A percentile compares a stretch with the other conserved stretches of the same genome.
phyloP scores from a whole-genome alignment of 92 coral and sea anemone species.

The Paragorgia papillata region DNA sequence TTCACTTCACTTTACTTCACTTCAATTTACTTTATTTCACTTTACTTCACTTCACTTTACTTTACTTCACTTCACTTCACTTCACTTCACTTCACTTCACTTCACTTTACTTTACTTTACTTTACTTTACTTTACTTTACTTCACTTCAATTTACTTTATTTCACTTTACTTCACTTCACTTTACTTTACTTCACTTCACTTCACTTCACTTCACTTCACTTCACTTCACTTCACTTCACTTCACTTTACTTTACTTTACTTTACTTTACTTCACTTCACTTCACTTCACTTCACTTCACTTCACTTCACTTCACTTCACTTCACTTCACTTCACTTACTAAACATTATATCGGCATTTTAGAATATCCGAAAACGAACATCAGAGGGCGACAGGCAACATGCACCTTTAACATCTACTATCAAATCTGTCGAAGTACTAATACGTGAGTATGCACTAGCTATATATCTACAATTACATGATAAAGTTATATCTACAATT shows the following conservation, averaged over 20 bases:
- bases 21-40: not conserved
- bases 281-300: too few relatives aligned
- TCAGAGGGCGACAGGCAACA: constrained; percentile 90
- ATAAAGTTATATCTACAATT: not conserved
- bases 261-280: too few relatives aligned
- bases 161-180: too few relatives aligned
- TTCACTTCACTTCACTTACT: not conserved
- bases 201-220: too few relatives aligned
- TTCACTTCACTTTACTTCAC: not conserved
- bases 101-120: too few relatives aligned
- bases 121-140: too few relatives aligned
- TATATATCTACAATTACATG: too few relatives aligned
- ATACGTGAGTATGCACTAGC: constrained; percentile 73
- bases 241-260: too few relatives aligned
- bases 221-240: too few relatives aligned
- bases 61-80: not conserved
- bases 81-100: not conserved
- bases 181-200: too few relatives aligned
- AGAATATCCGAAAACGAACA: constrained; percentile 97
- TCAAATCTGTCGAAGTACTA: constrained; percentile 92
- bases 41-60: not conserved
- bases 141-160: too few relatives aligned
- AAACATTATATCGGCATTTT: not conserved
- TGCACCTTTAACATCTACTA: constrained; percentile 81
- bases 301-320: too few relatives aligned